Evolutionary conservation across 2,888 invertebrate genomes (phyloP).

Genomic region (Nomada flava): DNA sequence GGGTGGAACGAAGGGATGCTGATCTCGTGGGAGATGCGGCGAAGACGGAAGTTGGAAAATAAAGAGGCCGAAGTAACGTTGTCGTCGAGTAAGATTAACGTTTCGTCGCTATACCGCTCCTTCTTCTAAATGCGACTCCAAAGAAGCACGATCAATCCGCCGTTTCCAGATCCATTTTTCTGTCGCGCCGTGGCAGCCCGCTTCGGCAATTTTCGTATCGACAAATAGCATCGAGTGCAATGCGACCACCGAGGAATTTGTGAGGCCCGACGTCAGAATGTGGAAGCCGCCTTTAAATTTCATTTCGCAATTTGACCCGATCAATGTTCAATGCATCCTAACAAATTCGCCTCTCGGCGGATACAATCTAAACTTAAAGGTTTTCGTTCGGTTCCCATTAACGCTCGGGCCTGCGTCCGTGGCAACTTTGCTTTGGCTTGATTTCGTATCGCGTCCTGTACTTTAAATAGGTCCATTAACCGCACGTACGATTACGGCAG

Average conservation of each 20-base stretch:
- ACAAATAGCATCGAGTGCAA: background rate
- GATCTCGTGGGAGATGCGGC: constrained; percentile 52
- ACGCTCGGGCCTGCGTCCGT: constrained; percentile 3
- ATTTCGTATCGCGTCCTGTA: constrained; percentile 53
- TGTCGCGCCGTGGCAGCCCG: background rate
- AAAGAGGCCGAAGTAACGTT: constrained; percentile 57
- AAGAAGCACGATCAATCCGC: constrained; percentile 36
- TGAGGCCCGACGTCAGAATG: background rate
- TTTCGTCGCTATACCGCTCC: constrained; percentile 20
- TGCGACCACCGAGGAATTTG: background rate
- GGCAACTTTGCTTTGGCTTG: constrained; percentile 22
- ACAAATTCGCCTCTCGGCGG: background rate
- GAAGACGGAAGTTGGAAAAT: constrained; percentile 61
- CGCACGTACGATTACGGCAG: constrained; percentile 75
- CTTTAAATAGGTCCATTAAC: constrained; percentile 76
- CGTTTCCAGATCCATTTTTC: constrained; percentile 7
- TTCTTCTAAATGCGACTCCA: constrained; percentile 27
- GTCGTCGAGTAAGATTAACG: constrained; percentile 52
- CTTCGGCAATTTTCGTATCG: background rate
- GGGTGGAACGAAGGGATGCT: constrained; percentile 39
- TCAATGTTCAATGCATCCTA: background rate
- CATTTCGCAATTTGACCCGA: background rate
- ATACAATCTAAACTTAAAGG: constrained; percentile 5
- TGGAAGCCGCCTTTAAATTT: background rate
- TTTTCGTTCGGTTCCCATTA: constrained; percentile 21